Evolutionary conservation across 2,797 vertebrate species (phyloP), one percentile per base, ranked within the genome.

Genomic region (Lindbergichthys nudifrons): DNA sequence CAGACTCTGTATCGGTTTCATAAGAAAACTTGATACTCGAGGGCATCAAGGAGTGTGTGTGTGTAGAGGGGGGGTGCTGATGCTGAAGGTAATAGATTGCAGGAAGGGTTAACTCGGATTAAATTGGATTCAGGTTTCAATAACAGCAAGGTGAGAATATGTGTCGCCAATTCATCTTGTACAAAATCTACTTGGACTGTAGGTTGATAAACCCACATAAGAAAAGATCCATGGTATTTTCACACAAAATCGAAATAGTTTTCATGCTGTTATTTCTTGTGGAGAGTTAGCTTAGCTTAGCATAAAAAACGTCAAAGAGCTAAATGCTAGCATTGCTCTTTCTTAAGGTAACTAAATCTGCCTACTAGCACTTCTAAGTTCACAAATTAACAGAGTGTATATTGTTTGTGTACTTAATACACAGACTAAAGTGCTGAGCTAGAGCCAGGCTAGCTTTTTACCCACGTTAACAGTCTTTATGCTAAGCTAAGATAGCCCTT

Each of bases 1-100:
- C 92, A 87, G 78, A 0, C 2, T 64, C 62, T 82, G 79, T 84
- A 91, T 93, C 84, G 1, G 79, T 92, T 90, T 88, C 90, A 88
- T 88, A 59, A 73, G 74, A 82, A 72, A 87, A 92, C 77, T 68
- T 70, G 84, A 92, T 82, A 87, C 66, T 72, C 45, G 45, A 58
- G 69, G 65, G 65, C 77, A 85, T 79, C 43, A 36, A 39, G 21
- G 54, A 12, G 58, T 8, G 42, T 63, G 65, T 63, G 65, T 59
- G 15, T 46, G 62, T 53, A 26, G 19, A n/a, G 46, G 60, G 13
- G 54, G 41, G 45, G 65, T 46, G 30, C 19, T 70, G 65, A n/a
- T 51, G 0, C 52, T 81, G 21, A 32, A 64, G 60, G 18, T 59
- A 43, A 73, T 70, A 41, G 45, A 73, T 26, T 46, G 63, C 21